phyloP scores from a whole-genome alignment of 1,140 invertebrate species.

The Lepeophtheirus salmonis region DNA sequence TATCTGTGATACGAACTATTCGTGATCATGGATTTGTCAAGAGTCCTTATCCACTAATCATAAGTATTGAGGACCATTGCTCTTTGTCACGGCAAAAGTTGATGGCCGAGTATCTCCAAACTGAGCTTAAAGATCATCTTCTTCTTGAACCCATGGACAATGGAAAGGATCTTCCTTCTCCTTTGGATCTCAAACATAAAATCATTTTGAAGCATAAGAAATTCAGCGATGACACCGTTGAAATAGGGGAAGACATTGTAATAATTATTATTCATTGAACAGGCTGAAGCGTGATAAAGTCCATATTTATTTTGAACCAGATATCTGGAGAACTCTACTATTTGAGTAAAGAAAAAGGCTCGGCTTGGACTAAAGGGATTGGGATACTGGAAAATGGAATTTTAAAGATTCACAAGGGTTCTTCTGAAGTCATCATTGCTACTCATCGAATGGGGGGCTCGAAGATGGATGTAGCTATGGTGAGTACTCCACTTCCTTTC shows the following conservation, averaged over 20 bases:
- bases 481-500: not conserved
- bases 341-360: not conserved
- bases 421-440: not conserved
- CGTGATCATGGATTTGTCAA: not conserved
- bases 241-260: not conserved
- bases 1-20: not conserved
- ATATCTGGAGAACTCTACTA: not conserved
- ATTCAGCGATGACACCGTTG: not conserved
- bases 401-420: not conserved
- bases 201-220: constrained; percentile 11
- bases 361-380: not conserved
- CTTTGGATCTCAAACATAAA: not conserved
- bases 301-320: not conserved
- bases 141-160: not conserved
- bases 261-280: not conserved
- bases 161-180: constrained; percentile 2
- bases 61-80: constrained; percentile 14
- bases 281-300: too few relatives aligned
- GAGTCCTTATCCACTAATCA: constrained; percentile 5
- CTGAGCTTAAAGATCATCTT: not conserved
- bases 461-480: not conserved
- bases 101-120: not conserved
- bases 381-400: not conserved
- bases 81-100: not conserved
- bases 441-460: not conserved